Percentiles rank a stretch among this genome's conserved stretches.
phyloP scores from a whole-genome alignment of 2,888 invertebrate genomes.

The Xylota segnis region DNA sequence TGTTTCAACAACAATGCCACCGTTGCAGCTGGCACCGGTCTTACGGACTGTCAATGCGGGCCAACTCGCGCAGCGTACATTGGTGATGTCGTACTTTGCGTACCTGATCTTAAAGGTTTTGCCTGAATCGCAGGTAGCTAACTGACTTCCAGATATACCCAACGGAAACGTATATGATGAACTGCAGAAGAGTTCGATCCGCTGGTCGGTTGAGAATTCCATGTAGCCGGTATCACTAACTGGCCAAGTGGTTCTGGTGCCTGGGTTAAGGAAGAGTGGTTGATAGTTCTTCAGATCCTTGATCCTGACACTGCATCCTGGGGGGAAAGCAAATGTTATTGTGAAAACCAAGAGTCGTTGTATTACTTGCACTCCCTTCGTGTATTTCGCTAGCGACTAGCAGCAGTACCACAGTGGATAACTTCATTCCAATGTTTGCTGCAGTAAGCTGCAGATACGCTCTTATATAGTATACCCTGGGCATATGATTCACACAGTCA shows the following conservation, averaged over 20 bases:
- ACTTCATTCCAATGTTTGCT: too few relatives aligned
- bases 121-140: constrained; percentile 79
- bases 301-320: constrained; percentile 52
- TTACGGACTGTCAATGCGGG: constrained; percentile 80
- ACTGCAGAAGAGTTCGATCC: constrained; percentile 81
- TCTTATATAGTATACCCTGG: too few relatives aligned
- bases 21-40: constrained; percentile 80
- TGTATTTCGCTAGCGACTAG: too few relatives aligned
- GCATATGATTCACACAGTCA: too few relatives aligned
- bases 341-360: not conserved
- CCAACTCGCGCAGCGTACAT: constrained; percentile 81
- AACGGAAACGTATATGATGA: constrained; percentile 74
- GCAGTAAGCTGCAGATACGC: too few relatives aligned
- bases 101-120: constrained; percentile 78
- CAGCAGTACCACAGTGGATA: too few relatives aligned
- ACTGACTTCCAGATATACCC: constrained; percentile 72
- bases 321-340: not conserved
- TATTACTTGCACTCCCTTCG: constrained; percentile 19
- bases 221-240: constrained; percentile 80
- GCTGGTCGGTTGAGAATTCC: constrained; percentile 78
- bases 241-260: constrained; percentile 80
- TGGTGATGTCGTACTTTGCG: constrained; percentile 78
- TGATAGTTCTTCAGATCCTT: constrained; percentile 85
- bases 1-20: constrained; percentile 64
- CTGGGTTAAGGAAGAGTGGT: constrained; percentile 86